Base-by-base conservation (phyloP, 2,888 invertebrate species). In the Pyrrhia umbra region DNA sequence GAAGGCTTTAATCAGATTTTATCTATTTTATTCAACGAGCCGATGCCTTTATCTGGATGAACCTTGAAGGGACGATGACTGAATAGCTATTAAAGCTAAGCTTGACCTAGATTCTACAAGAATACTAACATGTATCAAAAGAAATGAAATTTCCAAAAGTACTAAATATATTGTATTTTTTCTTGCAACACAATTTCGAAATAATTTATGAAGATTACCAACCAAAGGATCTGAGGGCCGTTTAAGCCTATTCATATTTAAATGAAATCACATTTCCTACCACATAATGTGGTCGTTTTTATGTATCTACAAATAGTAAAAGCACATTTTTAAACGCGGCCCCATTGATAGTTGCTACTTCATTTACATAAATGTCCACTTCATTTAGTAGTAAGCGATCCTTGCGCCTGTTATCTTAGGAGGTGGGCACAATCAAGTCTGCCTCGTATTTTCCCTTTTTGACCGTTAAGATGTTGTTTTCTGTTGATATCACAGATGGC, bases 321-420 rank as follows among this genome's bases (percentile, higher is more conserved):
- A 6, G 47, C 37, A 54, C 61, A 69, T 72, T 77, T 80, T 77
- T 64, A 68, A 69, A 55, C 37, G 68, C 68, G 60, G 66, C 49
- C 27, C 46, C 78, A 72, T 75, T 77, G 77, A 85, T 74, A 73
- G 68, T 56, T 46, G 66, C 58, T 63, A 50, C 65, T 78, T 77
- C 76, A 79, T 85, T 85, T 81, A 76, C 81, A 82, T 85, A 83
- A 86, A 83, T 62, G 86, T 75, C 81, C 71, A 77, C 81, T 82
- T 79, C 80, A 81, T 82, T 85, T 75, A 82, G 79, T 76, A 68
- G 73, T 62, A 71, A 73, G 67, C 60, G 68, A 68, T 75, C 64
- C 65, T 71, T 71, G 71, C 59, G 62, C 57, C 62, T 62, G 68
- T 74, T 73, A 77, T 74, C 77, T 77, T 63, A 74, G 80, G 81